Evolutionary conservation across 2,113 vertebrate species (phyloP).

Genomic region (Rhynchomys soricoides): DNA sequence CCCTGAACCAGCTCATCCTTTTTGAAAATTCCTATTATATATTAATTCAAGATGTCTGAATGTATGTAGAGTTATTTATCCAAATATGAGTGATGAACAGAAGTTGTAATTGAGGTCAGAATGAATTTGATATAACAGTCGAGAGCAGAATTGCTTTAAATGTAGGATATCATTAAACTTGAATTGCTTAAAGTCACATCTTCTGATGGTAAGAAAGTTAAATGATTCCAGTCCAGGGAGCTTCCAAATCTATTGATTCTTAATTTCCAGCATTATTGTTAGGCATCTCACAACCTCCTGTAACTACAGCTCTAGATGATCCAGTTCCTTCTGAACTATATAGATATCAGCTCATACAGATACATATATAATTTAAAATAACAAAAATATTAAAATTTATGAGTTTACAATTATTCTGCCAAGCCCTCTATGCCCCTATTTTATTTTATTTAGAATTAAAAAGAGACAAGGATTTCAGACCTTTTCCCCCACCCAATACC

Average conservation of each 20-base stretch:
- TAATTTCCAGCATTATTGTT: neutral
- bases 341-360: neutral
- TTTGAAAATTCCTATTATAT: neutral
- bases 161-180: neutral
- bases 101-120: neutral
- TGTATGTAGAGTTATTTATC: neutral
- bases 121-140: neutral
- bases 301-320: neutral
- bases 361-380: neutral
- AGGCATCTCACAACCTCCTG: neutral
- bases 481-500: too few species aligned
- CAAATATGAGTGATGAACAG: neutral
- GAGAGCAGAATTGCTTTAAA: neutral
- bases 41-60: neutral
- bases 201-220: fast-evolving
- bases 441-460: neutral
- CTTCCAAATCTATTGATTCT: neutral
- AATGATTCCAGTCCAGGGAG: neutral
- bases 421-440: neutral
- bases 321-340: neutral
- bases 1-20: neutral
- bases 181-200: neutral
- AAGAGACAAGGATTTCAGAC: too few species aligned
- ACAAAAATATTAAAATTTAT: neutral
- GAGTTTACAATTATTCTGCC: neutral